Base-by-base conservation (phyloP, 2,797 vertebrate genomes). In the Gobionotothen gibberifrons region DNA sequence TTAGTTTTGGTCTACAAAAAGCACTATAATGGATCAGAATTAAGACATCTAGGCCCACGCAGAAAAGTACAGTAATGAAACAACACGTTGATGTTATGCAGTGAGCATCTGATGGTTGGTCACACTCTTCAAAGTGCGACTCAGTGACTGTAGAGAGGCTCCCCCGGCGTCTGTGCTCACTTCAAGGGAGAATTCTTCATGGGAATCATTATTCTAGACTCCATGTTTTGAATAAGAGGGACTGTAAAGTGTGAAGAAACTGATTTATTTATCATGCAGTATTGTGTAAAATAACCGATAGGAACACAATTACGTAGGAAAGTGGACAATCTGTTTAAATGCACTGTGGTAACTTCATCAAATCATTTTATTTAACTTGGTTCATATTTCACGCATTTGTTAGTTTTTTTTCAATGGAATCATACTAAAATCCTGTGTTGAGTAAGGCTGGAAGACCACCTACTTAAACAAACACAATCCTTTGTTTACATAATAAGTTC, bases 201-300 rank as follows among this genome's bases (percentile, higher is more conserved):
- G 42, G 94, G 94, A 82, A 95, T 95, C 94, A 95, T 95, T 90
- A 95, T 91, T 78, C 94, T 93, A 16, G 93, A 95, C 39, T 95
- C 94, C 93, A 95, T 94, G 89, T 94, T 91, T 78, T 95, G 94
- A 84, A 95, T 95, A 13, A 95, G 90, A 72, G 94, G 94, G 79
- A 95, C 94, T 95, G 87, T 42, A 14, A 39, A 44, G 62, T 3
- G 1, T 3, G 9, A 66, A 43, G 39, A 63, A 58, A 53, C 9
- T 39, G 39, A 47, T 36, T 59, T 49, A 2, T 29, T 5, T 56
- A 49, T 55, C 61, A 66, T 59, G 12, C 15, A 29, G 26, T 29
- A 10, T 0, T 43, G 43, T 48, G n/a, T 21, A 11, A 1, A n/a
- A 15, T 39, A 48, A 22, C 0, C 11, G 0, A 0, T 5, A 19